These are phyloP conservation scores for Lithophane leautieri DNA, from an alignment of 2,888 invertebrate genomes.

Conservation along the genomic window DNA sequence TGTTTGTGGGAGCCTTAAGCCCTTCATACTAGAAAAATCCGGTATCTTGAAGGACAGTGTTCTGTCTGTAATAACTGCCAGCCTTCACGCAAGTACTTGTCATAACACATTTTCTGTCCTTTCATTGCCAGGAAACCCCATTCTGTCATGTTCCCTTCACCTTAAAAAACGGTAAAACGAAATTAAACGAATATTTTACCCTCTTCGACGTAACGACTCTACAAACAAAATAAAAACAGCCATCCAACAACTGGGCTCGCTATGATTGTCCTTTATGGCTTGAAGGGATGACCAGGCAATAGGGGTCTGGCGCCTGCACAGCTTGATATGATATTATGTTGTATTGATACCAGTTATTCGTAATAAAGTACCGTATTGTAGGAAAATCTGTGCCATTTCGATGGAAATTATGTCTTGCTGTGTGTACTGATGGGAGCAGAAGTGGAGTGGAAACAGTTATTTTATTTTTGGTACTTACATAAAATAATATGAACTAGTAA, in stretches of 20 bases:
- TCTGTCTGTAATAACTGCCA: neutral
- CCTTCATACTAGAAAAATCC: too few species aligned
- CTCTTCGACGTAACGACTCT: constrained; percentile 56
- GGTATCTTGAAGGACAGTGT: too few species aligned
- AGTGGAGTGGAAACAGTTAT: constrained; percentile 8
- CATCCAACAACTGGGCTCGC: constrained; percentile 70
- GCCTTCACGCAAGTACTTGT: neutral
- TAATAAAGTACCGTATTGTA: constrained; percentile 64
- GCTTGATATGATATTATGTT: constrained; percentile 70
- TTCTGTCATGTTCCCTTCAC: constrained; percentile 10
- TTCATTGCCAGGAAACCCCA: constrained; percentile 8
- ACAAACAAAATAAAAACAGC: constrained; percentile 77
- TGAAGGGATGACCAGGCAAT: constrained; percentile 73
- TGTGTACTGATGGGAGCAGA: constrained; percentile 37
- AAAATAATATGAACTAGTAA: too few species aligned
- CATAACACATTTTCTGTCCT: neutral
- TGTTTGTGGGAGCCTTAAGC: too few species aligned
- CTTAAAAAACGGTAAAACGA: constrained; percentile 44
- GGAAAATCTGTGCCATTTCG: constrained; percentile 55
- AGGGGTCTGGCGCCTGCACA: constrained; percentile 82
- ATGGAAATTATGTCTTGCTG: constrained; percentile 47
- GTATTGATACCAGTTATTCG: constrained; percentile 66
- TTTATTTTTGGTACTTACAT: constrained; percentile 6
- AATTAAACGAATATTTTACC: constrained; percentile 60
- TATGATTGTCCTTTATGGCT: constrained; percentile 72